Percentiles rank a stretch among this genome's conserved stretches.
Evolutionary conservation across 2,888 invertebrate genomes (phyloP).

Genomic region (Odontomyia ornata): DNA sequence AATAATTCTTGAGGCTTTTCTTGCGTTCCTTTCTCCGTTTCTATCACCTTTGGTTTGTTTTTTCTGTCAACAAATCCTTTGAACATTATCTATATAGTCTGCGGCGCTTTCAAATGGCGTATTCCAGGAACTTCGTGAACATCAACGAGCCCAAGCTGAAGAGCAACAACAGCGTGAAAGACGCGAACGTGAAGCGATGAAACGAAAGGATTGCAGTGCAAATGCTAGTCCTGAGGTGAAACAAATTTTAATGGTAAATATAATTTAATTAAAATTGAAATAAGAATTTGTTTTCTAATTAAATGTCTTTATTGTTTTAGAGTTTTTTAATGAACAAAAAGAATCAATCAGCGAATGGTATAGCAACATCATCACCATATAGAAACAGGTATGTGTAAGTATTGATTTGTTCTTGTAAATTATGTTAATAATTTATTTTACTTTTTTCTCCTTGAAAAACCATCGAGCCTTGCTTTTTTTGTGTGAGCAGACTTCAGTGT

Average conservation of each 20-base stretch:
- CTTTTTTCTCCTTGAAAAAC: too few species aligned
- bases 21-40: constrained; percentile 46
- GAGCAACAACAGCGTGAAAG: constrained; percentile 82
- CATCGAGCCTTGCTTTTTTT: too few species aligned
- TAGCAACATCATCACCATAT: constrained; percentile 75
- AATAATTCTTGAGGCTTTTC: not conserved
- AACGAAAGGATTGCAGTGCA: constrained; percentile 95
- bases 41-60: constrained; percentile 46
- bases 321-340: constrained; percentile 84
- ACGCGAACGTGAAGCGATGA: constrained; percentile 85
- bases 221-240: constrained; percentile 97
- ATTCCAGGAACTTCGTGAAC: constrained; percentile 85
- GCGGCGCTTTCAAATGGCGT: constrained; percentile 65
- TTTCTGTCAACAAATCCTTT: constrained; percentile 57
- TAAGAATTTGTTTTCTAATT: constrained; percentile 19
- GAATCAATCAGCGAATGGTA: constrained; percentile 78
- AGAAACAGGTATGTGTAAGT: constrained; percentile 74
- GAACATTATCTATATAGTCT: constrained; percentile 62
- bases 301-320: constrained; percentile 62
- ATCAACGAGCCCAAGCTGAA: constrained; percentile 81
- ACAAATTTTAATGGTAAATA: constrained; percentile 85
- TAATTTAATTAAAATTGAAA: constrained; percentile 30
- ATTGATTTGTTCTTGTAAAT: too few species aligned
- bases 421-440: too few species aligned
- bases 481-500: too few species aligned